phyloP scores from a whole-genome alignment of 2,113 vertebrate genomes.

The Axis porcinus region DNA sequence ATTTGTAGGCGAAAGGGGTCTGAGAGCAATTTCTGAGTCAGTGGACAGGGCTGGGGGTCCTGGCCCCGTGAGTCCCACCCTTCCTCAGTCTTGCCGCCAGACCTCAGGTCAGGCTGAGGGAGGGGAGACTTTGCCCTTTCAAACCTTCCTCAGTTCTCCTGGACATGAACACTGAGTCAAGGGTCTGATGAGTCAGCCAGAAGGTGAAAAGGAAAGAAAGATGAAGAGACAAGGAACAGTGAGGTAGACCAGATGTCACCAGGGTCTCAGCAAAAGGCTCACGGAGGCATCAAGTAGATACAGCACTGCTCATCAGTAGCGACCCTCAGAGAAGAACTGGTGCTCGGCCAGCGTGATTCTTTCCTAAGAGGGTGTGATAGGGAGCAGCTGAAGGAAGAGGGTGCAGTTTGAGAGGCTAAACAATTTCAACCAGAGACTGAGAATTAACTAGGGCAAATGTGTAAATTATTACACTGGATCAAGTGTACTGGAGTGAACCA shows the following conservation, averaged over 20 bases:
- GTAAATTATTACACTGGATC: not conserved
- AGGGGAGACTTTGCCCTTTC: not conserved
- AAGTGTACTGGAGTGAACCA: not conserved
- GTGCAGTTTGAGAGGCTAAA: not conserved
- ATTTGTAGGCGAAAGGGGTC: not conserved
- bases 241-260: not conserved
- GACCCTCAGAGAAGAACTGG: not conserved
- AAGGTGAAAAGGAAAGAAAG: not conserved
- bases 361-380: not conserved
- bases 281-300: accelerated
- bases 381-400: not conserved
- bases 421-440: not conserved
- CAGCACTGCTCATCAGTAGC: not conserved
- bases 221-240: accelerated
- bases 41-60: not conserved
- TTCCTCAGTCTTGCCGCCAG: too few species aligned
- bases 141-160: not conserved
- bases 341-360: not conserved
- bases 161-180: not conserved
- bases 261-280: not conserved
- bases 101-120: not conserved
- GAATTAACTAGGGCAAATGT: not conserved
- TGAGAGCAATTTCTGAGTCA: not conserved
- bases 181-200: not conserved
- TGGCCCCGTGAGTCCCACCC: too few species aligned